Evolutionary conservation across 2,888 invertebrate genomes (phyloP).

Genomic region (Campoplex capitator): DNA sequence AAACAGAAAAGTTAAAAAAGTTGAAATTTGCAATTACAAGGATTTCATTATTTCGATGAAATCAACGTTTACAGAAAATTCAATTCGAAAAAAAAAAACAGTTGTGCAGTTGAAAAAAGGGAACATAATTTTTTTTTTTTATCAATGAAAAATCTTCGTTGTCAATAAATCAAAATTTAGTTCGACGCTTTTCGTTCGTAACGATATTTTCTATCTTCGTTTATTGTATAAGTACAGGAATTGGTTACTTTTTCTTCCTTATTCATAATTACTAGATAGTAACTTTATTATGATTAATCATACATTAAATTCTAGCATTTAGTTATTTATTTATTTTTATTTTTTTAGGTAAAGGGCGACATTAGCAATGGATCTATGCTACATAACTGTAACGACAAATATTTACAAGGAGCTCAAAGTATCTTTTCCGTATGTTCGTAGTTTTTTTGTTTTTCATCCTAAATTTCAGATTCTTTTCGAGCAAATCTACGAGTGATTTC

Average conservation of each 20-base stretch:
- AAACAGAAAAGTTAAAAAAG: no score
- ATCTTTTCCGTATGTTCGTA: slow-evolving; percentile 14
- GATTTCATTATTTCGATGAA: not conserved
- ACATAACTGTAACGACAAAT: slow-evolving; percentile 48
- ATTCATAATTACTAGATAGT: slow-evolving; percentile 69
- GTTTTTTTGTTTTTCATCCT: not conserved
- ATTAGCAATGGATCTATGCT: slow-evolving; percentile 46
- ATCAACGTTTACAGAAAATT: not conserved
- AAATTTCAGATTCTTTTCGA: slow-evolving; percentile 17
- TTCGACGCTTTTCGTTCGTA: slow-evolving; percentile 46
- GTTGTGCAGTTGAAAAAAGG: not conserved
- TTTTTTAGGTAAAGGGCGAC: slow-evolving; percentile 52
- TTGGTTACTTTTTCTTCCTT: slow-evolving; percentile 65
- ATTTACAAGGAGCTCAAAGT: slow-evolving; percentile 55
- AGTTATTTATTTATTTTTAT: slow-evolving; percentile 44
- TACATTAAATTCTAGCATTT: slow-evolving; percentile 54
- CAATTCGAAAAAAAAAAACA: not conserved
- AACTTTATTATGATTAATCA: slow-evolving; percentile 65
- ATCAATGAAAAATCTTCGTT: not conserved
- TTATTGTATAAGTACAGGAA: slow-evolving; percentile 71
- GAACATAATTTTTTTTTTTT: not conserved
- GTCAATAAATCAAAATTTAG: not conserved
- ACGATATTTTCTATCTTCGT: slow-evolving; percentile 64
- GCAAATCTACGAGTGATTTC: not conserved
- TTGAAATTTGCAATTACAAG: not conserved